Base-by-base conservation (phyloP, 2,888 invertebrate species). In the Clitarchus hookeri region DNA sequence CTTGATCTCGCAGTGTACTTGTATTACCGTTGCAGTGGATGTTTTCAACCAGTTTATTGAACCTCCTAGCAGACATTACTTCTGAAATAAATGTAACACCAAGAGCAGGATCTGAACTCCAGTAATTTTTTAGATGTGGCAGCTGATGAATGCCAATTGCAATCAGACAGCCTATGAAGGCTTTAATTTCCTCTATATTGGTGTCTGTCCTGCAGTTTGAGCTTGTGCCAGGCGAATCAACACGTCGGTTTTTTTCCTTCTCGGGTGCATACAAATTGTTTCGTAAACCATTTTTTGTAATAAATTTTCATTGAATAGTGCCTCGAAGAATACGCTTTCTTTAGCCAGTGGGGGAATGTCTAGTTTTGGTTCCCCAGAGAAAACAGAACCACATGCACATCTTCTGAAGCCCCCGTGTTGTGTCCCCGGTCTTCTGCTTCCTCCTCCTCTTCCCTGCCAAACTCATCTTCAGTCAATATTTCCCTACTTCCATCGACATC, bases 11-110 rank as follows among this genome's bases (percentile, higher is more conserved):
- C 8, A 44, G 11, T 27, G 48, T 48, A 48, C 53, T 80, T 80
- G 82, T 82, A 82, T 85, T 85, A 80, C 80, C 82, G 25, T 85
- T 85, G 82, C 80, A 85, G 53, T 85, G 85, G 36, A 85, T 80
- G 13, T 36, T 65, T 48, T 85, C 85, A 19, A 85, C 77, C 12
- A 82, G 44, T 82, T 85, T 85, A 26, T 85, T 80, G 85, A 80
- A 85, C 11, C 85, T 44, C 82, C 83, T 85, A 13, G 80, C 44
- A 44, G 6, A 48, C 48, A 48, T 12, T n/a, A n/a, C n/a, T n/a
- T n/a, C n/a, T n/a, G n/a, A n/a, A n/a, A n/a, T n/a, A n/a, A n/a
- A n/a, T n/a, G n/a, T n/a, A n/a, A n/a, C n/a, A n/a, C n/a, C n/a
- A n/a, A n/a, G n/a, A n/a, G n/a, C n/a, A n/a, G n/a, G n/a, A n/a